These are phyloP conservation scores for Avahi laniger DNA, from an alignment of 2,797 vertebrate species.

Conservation along the genomic window DNA sequence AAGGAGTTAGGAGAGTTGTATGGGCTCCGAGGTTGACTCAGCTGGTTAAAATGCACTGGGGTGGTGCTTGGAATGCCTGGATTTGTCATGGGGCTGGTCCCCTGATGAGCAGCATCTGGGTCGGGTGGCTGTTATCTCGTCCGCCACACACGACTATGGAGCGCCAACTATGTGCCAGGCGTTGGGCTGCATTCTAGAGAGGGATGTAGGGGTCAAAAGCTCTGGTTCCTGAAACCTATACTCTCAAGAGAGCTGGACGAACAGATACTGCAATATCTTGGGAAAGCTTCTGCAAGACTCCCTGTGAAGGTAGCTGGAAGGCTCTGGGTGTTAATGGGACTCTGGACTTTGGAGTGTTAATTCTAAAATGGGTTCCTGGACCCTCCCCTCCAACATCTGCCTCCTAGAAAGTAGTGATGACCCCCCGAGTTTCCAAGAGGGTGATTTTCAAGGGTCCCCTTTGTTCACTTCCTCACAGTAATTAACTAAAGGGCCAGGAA, in stretches of 20 bases:
- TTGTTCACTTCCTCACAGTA: neutral
- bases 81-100: neutral
- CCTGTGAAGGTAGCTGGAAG: neutral
- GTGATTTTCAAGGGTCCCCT: neutral
- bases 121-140: neutral
- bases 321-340: neutral
- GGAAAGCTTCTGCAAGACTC: neutral
- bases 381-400: neutral
- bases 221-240: neutral
- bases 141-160: neutral
- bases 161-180: neutral
- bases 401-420: neutral
- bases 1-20: slow-evolving; percentile 57
- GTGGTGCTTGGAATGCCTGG: neutral
- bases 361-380: neutral
- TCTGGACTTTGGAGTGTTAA: neutral
- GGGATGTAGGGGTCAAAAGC: neutral
- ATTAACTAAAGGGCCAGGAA: neutral
- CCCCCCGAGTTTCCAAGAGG: neutral
- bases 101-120: neutral
- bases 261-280: neutral
- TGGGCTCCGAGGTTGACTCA: slow-evolving; percentile 50
- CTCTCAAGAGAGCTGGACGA: neutral
- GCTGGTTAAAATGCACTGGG: slow-evolving; percentile 13
- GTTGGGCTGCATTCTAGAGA: neutral